phyloP scores from a whole-genome alignment of 1,140 invertebrate species.

The Phenacoccus solenopsis region DNA sequence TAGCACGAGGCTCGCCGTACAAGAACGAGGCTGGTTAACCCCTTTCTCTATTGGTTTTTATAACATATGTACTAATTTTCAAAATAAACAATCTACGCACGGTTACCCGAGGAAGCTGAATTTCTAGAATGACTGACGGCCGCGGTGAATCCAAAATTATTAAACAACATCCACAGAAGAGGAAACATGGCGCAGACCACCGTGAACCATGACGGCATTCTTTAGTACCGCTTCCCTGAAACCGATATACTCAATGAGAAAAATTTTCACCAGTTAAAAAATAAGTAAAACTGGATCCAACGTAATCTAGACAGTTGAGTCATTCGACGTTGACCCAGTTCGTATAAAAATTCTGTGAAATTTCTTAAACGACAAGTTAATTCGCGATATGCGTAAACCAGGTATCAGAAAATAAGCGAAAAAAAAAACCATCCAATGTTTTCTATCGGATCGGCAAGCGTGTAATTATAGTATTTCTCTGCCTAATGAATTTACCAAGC shows the following conservation, averaged over 20 bases:
- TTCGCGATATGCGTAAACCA: no score
- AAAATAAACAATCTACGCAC: not conserved
- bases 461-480: no score
- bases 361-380: no score
- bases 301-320: not conserved
- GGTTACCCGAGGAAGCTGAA: not conserved
- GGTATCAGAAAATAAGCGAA: no score
- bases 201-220: constrained; percentile 16
- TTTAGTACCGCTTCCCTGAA: constrained; percentile 13
- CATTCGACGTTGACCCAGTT: not conserved
- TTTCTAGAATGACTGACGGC: constrained; percentile 10
- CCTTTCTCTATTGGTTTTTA: no score
- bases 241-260: not conserved
- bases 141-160: constrained; percentile 12
- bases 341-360: no score
- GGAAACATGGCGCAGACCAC: constrained; percentile 15
- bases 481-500: no score
- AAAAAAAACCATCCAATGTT: no score
- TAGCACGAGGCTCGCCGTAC: no score
- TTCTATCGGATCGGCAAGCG: no score
- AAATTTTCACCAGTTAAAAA: constrained; percentile 2
- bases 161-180: constrained; percentile 6
- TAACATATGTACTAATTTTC: no score
- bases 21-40: no score
- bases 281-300: not conserved